Percentiles rank a stretch among this genome's conserved stretches.
Evolutionary conservation across 2,113 vertebrate species (phyloP).

Genomic region (Austrofundulus limnaeus): DNA sequence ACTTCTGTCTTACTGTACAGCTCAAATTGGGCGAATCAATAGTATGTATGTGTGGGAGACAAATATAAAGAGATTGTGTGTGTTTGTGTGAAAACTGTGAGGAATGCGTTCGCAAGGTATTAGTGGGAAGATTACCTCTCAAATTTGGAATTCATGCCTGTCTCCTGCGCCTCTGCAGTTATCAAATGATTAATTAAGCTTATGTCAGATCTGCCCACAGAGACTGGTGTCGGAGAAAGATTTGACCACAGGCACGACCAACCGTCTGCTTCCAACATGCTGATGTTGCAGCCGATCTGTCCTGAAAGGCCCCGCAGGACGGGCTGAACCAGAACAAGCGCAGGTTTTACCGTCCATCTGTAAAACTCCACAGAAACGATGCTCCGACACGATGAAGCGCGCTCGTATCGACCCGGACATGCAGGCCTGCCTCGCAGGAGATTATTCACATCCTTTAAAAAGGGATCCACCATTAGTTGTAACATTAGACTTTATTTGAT

Average conservation of each 20-base stretch:
- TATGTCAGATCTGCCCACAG: conserved; percentile 45
- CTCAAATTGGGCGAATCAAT: conserved; percentile 22
- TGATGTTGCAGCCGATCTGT: conserved; percentile 38
- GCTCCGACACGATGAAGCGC: neutral
- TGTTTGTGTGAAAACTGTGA: conserved; percentile 11
- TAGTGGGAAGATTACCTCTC: conserved; percentile 29
- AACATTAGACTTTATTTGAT: no score
- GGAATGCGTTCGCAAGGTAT: conserved; percentile 39
- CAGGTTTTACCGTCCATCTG: conserved; percentile 9
- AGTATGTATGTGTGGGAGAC: neutral
- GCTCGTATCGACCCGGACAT: neutral
- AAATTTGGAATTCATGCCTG: conserved; percentile 31
- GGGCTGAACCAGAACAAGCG: conserved; percentile 7
- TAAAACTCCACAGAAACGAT: neutral
- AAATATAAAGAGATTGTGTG: conserved; percentile 13
- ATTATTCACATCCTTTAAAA: neutral
- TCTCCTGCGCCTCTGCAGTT: conserved; percentile 52
- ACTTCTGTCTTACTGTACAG: conserved; percentile 11
- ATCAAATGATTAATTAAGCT: conserved; percentile 68
- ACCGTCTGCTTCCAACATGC: conserved; percentile 47
- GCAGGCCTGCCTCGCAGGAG: neutral
- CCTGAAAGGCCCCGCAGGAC: conserved; percentile 25
- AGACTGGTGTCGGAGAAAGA: conserved; percentile 31
- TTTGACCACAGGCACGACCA: conserved; percentile 24
- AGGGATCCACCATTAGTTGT: no score